Evolutionary conservation across 2,888 invertebrate genomes (phyloP).

Genomic region (Eulithis prunata): DNA sequence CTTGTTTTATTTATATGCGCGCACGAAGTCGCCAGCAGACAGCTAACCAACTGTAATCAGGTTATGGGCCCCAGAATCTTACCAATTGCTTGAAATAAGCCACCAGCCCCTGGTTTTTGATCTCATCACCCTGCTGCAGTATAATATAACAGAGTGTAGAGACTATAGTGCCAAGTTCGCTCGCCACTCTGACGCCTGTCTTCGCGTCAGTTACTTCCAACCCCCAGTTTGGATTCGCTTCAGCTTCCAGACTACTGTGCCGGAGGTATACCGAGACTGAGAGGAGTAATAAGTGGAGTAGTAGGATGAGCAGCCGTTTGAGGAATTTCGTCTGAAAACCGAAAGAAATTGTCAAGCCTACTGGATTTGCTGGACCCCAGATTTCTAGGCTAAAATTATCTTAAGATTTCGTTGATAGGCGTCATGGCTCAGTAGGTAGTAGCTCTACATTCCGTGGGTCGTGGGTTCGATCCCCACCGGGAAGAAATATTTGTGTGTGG

Average conservation of each 20-base stretch:
- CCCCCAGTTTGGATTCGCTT: constrained; percentile 69
- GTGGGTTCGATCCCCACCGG: too few relatives aligned
- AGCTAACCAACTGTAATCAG: too few relatives aligned
- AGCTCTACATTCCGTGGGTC: too few relatives aligned
- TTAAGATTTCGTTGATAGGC: too few relatives aligned
- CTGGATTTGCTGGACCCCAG: too few relatives aligned
- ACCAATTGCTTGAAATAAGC: constrained; percentile 97
- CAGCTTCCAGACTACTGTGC: constrained; percentile 80
- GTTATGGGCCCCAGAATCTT: constrained; percentile 46
- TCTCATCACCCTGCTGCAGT: constrained; percentile 96
- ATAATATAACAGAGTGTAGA: constrained; percentile 95
- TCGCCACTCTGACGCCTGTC: constrained; percentile 86
- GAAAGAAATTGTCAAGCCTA: neutral
- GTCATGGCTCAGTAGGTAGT: too few relatives aligned
- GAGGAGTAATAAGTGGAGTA: constrained; percentile 93
- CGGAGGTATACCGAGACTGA: constrained; percentile 96
- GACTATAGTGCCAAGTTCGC: constrained; percentile 93
- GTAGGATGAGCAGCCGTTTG: constrained; percentile 94
- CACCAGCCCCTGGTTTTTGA: constrained; percentile 95
- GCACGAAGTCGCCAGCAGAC: too few relatives aligned
- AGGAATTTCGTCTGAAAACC: constrained; percentile 93
- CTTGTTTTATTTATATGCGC: too few relatives aligned
- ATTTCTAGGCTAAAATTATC: too few relatives aligned
- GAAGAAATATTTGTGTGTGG: too few relatives aligned
- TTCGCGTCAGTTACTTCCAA: constrained; percentile 66